Base-by-base conservation (phyloP, 2,113 vertebrate species). In the Periophthalmus modestus region DNA sequence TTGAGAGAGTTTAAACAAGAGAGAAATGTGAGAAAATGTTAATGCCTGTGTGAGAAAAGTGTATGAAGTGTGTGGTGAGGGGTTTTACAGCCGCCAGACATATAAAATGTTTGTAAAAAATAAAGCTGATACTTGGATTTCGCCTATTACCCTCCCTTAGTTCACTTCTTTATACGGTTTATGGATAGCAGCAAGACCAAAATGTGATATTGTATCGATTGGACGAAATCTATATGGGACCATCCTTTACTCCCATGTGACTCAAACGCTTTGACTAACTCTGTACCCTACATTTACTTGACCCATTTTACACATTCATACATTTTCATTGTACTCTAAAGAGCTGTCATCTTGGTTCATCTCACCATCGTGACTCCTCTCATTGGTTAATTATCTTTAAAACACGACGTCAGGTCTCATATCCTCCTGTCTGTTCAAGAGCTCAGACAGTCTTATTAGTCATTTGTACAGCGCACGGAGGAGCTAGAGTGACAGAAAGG, bases 311-410 rank as follows among this genome's bases (percentile, higher is more conserved):
- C 63, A 70, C 66, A 67, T 89, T 89, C 87, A 86, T 85, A 87
- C 88, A 90, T 85, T 82, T 85, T 77, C 76, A 48, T 48, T 48
- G 0, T 46, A 72, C 69, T 39, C 65, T 57, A 84, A 72, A 81
- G 74, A 54, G 81, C 85, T 66, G 61, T 80, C 57, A 16, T 81
- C 75, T 48, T 77, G 73, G 43, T 15, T 34, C 28, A 6, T 34
- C 62, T 43, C 34, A n/a, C 23, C 79, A 55, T 57, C 68, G n/a
- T 75, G 78, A 75, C 82, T 58, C 73, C 74, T 78, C 68, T 57
- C 71, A 3, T 21, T 23, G 58, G 73, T 79, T 89, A 83, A 91
- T 87, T 84, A 83, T 63, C 62, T 82, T 79, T 79, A 71, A 86
- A 80, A 74, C 59, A 4, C n/a, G 10, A 4, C 55, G 78, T 80